Evolutionary conservation across 2,888 invertebrate species (phyloP).

Genomic region (Microchrysa polita): DNA sequence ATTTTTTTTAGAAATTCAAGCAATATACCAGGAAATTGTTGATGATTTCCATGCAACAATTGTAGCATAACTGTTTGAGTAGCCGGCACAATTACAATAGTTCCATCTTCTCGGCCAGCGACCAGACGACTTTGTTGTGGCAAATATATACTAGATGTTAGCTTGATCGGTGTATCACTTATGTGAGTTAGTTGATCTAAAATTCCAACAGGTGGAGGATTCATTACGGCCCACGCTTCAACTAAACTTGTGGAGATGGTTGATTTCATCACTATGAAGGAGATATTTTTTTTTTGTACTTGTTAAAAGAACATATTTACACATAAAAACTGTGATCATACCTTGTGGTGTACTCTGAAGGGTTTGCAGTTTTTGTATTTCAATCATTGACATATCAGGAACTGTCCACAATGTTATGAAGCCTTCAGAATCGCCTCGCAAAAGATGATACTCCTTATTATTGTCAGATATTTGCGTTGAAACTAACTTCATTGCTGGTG

Average conservation of each 20-base stretch:
- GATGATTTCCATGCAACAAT: constrained; percentile 86
- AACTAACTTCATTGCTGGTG: constrained; percentile 88
- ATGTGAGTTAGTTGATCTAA: constrained; percentile 86
- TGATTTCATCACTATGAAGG: constrained; percentile 72
- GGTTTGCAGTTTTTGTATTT: constrained; percentile 68
- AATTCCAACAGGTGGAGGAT: constrained; percentile 89
- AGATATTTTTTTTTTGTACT: constrained; percentile 45
- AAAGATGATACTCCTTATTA: constrained; percentile 70
- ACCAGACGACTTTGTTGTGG: constrained; percentile 93
- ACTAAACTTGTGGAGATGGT: constrained; percentile 83
- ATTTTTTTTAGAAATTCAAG: background rate
- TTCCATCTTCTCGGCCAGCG: constrained; percentile 94
- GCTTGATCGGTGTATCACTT: constrained; percentile 77
- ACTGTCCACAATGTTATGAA: constrained; percentile 89
- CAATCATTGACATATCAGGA: constrained; percentile 76
- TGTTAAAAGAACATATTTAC: too few relatives aligned
- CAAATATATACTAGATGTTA: constrained; percentile 94
- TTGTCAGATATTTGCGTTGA: constrained; percentile 70
- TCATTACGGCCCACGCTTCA: constrained; percentile 88
- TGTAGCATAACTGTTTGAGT: constrained; percentile 95
- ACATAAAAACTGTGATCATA: constrained; percentile 50
- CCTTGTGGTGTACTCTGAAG: constrained; percentile 56
- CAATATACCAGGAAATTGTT: constrained; percentile 77
- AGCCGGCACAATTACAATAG: constrained; percentile 94
- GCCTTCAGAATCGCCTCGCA: constrained; percentile 93